Evolutionary conservation across 2,113 vertebrate species (phyloP).

Genomic region (Ivindomyrus marchei): DNA sequence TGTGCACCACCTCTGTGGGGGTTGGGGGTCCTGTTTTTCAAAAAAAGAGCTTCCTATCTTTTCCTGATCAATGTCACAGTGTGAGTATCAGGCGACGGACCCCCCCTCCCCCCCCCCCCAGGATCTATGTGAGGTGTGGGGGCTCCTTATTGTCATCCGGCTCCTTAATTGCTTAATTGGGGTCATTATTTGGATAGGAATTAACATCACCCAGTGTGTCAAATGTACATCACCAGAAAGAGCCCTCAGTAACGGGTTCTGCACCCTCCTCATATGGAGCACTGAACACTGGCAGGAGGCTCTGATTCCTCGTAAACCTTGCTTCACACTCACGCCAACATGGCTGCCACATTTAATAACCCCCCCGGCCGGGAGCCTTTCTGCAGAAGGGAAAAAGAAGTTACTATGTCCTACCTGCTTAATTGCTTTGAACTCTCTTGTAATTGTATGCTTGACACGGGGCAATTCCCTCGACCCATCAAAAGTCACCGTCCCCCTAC

Average conservation of each 20-base stretch:
- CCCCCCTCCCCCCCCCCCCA: background rate
- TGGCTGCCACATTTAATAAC: background rate
- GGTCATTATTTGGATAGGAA: background rate
- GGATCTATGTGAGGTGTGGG: background rate
- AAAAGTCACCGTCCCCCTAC: background rate
- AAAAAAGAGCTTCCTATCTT: background rate
- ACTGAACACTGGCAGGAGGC: background rate
- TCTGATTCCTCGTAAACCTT: background rate
- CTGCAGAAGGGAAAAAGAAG: conserved; percentile 6
- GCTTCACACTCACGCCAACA: background rate
- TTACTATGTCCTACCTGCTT: background rate
- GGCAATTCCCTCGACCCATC: conserved; percentile 13
- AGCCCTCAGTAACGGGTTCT: background rate
- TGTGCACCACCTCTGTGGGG: background rate
- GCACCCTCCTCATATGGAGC: background rate
- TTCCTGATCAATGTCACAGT: background rate
- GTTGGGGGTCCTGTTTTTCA: background rate
- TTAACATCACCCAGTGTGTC: background rate
- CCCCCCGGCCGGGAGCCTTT: background rate
- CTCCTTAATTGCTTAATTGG: background rate
- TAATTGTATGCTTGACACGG: conserved; percentile 20
- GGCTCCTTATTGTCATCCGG: background rate
- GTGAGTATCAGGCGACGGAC: background rate
- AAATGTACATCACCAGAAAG: background rate
- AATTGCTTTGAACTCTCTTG: conserved; percentile 17